Conservation (phyloP, 2,797 vertebrate genomes). For the Petrocephalus sullivani region DNA sequence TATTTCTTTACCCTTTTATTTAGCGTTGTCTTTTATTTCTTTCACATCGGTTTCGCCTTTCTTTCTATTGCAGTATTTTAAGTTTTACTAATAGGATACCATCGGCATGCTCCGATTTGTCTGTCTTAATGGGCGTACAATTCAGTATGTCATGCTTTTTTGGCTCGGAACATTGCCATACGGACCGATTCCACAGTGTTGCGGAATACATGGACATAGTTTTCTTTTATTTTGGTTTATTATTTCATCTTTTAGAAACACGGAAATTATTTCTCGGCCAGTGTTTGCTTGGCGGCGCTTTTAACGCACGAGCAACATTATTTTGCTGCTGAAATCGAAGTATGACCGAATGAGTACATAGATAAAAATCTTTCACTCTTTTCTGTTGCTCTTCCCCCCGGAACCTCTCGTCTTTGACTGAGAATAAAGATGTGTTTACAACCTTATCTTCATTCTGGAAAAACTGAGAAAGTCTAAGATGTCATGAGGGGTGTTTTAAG, state of each 20-base stretch:
- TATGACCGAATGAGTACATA: not conserved
- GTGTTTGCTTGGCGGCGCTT: not conserved
- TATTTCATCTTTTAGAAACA: not conserved
- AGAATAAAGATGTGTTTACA: conserved; percentile 14
- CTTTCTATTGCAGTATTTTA: not conserved
- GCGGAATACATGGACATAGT: not conserved
- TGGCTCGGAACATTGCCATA: not conserved
- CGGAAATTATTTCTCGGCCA: not conserved
- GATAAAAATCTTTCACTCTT: not conserved
- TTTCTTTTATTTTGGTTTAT: not conserved
- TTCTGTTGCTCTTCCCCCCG: not conserved
- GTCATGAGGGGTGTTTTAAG: not conserved
- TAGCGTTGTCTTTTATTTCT: not conserved
- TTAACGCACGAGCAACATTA: not conserved
- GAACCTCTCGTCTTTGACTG: not conserved
- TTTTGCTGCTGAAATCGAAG: not conserved
- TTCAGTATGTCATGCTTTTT: conserved; percentile 21
- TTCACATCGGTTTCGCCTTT: not conserved
- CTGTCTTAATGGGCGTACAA: conserved; percentile 25
- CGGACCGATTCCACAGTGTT: not conserved
- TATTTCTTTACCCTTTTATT: not conserved
- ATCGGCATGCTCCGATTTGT: conserved; percentile 9
- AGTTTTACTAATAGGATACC: conserved; percentile 8
- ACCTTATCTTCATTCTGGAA: not conserved
- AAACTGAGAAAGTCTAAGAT: not conserved